Conservation (phyloP, 37 sponge, comb jelly and placozoan genomes). For the Oscarella lobularis region DNA sequence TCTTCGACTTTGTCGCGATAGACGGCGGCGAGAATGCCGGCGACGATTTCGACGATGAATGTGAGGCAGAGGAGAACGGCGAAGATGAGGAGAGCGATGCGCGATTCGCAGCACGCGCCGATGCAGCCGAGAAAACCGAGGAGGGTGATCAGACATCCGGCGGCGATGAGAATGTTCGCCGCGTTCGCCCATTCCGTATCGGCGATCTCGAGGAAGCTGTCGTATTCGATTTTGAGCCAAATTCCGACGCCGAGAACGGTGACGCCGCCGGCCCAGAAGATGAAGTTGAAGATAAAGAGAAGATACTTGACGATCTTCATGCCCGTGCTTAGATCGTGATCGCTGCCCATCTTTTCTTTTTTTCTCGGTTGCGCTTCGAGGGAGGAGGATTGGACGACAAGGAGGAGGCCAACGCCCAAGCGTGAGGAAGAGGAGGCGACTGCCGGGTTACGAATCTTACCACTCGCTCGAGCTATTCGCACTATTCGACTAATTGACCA, state of each 20-base stretch:
- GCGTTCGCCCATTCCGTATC: constrained; percentile 1
- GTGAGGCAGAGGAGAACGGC: neutral
- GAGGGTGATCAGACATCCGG: neutral
- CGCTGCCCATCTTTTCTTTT: neutral
- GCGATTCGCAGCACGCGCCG: neutral
- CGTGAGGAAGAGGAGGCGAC: no score
- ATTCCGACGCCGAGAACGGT: constrained; percentile 23
- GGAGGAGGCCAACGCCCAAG: no score
- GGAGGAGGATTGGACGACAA: no score
- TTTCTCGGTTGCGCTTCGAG: neutral
- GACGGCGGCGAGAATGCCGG: neutral
- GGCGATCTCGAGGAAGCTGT: neutral
- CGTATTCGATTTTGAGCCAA: constrained; percentile 15
- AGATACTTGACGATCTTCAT: constrained; percentile 14
- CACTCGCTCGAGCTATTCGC: no score
- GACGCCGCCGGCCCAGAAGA: constrained; percentile 30
- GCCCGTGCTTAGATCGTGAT: neutral
- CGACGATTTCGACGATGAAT: neutral
- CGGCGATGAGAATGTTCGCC: neutral
- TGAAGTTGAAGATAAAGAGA: constrained; percentile 21
- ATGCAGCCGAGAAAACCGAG: neutral
- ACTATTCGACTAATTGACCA: no score
- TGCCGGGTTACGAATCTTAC: no score
- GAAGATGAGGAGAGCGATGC: neutral
- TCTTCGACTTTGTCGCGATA: neutral